Evolutionary conservation across 2,888 invertebrate genomes (phyloP), one percentile per base, ranked within the genome.

Genomic region (Mystacides longicornis): DNA sequence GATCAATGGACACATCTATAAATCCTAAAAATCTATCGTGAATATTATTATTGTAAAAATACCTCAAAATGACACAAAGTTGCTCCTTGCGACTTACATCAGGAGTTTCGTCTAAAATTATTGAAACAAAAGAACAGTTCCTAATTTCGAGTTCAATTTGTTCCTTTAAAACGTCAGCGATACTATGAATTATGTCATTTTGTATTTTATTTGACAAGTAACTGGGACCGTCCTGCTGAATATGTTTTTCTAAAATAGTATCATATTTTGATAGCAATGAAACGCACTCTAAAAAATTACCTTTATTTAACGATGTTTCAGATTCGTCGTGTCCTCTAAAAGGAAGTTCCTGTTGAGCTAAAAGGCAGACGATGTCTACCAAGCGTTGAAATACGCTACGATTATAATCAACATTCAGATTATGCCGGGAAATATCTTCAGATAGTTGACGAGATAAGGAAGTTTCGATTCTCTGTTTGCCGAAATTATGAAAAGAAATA

Each of bases 221-320:
- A 69, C 49, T 43, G 67, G 65, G 58, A 66, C 67, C 60, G 65
- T 67, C 49, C 65, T 65, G 16, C 59, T 63, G 20, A 63, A 66
- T 54, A 58, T 65, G 66, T 33, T 62, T 62, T 52, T 65, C 62
- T 42, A 66, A 60, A 51, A 51, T 59, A 23, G 53, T 56, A 55
- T 67, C 64, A 18, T 67, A 53, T 49, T 64, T 63, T 22, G 64
- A 60, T n/a, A 56, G 52, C 56, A 67, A 65, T 60, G 66, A 61
- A 23, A 68, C 52, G 18, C 67, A 49, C 16, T 64, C 67, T 43
- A 58, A 56, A 64, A 65, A 65, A 43, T 64, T 59, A 1, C 63
- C 65, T 20, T 60, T 63, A 58, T 65, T 65, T 48, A 56, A 49
- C 5, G 65, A 63, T 16, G 43, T 43, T 23, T 60, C 58, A 18